Percentiles rank a stretch among this genome's conserved stretches.
Conservation (phyloP, 2,888 invertebrate species). For the Candidula unifasciata region DNA sequence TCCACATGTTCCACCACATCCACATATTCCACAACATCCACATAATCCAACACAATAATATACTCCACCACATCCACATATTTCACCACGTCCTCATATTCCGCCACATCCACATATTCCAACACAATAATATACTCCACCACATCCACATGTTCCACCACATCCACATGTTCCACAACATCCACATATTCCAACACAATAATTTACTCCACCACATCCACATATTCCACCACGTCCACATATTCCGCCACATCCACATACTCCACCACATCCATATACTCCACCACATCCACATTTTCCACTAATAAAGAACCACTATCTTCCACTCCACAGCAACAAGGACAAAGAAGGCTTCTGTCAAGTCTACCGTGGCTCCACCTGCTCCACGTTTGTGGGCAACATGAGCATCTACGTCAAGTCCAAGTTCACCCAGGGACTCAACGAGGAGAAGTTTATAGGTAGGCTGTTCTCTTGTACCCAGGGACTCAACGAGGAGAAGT, state of each 20-base stretch:
- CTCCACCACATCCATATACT: neutral
- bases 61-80: too few species aligned
- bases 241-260: neutral
- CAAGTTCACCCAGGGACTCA: conserved; percentile 85
- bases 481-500: conserved; percentile 87
- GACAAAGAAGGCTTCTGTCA: conserved; percentile 80
- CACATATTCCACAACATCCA: too few species aligned
- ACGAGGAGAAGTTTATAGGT: conserved; percentile 89
- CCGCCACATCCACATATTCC: neutral
- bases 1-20: neutral
- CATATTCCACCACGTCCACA: too few species aligned
- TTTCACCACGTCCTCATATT: neutral
- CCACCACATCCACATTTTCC: too few species aligned
- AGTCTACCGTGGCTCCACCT: conserved; percentile 89
- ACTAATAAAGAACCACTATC: neutral
- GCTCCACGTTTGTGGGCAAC: conserved; percentile 87
- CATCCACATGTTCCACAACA: neutral
- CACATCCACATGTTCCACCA: neutral
- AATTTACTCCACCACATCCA: too few species aligned
- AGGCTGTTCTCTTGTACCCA: conserved; percentile 84
- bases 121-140: too few species aligned
- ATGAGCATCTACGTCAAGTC: conserved; percentile 91
- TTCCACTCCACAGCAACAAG: conserved; percentile 54
- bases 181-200: too few species aligned
- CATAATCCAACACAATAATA: too few species aligned